Evolutionary conservation across 2,797 vertebrate genomes (phyloP).

Genomic region (Ptychobarbus kaznakovi): DNA sequence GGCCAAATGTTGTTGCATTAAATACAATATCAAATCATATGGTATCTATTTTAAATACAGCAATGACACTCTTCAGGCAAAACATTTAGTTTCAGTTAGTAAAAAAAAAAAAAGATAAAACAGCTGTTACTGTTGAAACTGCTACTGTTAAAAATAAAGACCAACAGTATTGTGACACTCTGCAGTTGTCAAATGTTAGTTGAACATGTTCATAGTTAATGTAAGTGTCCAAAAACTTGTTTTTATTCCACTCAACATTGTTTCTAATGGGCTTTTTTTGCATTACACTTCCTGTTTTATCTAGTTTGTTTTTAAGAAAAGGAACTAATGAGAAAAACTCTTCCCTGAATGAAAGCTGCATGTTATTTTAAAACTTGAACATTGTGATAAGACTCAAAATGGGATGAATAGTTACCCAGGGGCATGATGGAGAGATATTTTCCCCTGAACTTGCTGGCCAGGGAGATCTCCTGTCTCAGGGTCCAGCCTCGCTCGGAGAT

Average conservation of each 20-base stretch:
- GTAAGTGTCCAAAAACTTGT: neutral
- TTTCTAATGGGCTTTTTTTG: neutral
- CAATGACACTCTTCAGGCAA: neutral
- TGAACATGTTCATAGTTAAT: neutral
- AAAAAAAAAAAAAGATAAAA: neutral
- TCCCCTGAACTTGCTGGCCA: constrained; percentile 97
- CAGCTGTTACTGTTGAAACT: neutral
- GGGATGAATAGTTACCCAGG: constrained; percentile 82
- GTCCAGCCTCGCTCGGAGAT: constrained; percentile 92
- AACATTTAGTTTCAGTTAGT: neutral
- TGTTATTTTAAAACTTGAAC: neutral
- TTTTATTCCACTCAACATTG: neutral
- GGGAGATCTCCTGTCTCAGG: constrained; percentile 91
- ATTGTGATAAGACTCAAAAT: neutral
- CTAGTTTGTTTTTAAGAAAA: neutral
- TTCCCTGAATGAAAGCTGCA: neutral
- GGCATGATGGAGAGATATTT: constrained; percentile 99
- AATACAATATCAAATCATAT: neutral
- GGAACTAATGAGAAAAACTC: constrained; percentile 17
- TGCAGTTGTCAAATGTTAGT: neutral
- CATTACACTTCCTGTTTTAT: neutral
- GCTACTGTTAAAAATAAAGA: neutral
- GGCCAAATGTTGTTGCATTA: neutral
- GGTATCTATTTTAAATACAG: neutral
- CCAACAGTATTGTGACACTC: neutral